Conservation (phyloP, 2,113 vertebrate species). For the Ailurus styani region DNA sequence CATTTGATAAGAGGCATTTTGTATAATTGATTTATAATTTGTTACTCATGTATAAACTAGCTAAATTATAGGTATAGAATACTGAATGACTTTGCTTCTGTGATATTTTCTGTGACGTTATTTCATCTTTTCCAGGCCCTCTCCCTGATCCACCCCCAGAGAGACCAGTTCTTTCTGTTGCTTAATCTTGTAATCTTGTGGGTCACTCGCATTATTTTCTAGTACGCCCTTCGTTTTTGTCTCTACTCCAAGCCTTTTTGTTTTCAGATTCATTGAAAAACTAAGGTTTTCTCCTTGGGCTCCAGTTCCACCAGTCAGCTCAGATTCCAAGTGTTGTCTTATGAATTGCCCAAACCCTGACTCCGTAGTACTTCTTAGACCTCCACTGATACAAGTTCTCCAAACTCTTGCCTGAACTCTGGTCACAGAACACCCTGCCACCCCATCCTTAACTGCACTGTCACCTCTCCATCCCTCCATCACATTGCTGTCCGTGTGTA, state of each 20-base stretch:
- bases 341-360: not conserved
- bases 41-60: not conserved
- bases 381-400: not conserved
- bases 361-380: not conserved
- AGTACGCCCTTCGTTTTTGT: not conserved
- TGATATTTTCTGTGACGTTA: not conserved
- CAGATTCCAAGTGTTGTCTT: not conserved
- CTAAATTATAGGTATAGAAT: not conserved
- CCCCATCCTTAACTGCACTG: not conserved
- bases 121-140: not conserved
- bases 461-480: not conserved
- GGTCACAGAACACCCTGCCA: not conserved
- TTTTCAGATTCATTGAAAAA: not conserved
- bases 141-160: not conserved
- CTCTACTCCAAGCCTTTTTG: not conserved
- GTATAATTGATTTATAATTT: not conserved
- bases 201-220: constrained; percentile 27
- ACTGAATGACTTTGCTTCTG: not conserved
- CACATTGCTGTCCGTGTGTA: not conserved
- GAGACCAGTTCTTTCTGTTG: constrained; percentile 17
- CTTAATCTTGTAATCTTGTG: not conserved
- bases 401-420: not conserved
- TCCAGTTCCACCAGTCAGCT: not conserved
- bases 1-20: not conserved
- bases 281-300: not conserved